Percentiles rank a stretch among this genome's conserved stretches.
phyloP scores from a whole-genome alignment of 2,888 invertebrate genomes.

The Celastrina argiolus region DNA sequence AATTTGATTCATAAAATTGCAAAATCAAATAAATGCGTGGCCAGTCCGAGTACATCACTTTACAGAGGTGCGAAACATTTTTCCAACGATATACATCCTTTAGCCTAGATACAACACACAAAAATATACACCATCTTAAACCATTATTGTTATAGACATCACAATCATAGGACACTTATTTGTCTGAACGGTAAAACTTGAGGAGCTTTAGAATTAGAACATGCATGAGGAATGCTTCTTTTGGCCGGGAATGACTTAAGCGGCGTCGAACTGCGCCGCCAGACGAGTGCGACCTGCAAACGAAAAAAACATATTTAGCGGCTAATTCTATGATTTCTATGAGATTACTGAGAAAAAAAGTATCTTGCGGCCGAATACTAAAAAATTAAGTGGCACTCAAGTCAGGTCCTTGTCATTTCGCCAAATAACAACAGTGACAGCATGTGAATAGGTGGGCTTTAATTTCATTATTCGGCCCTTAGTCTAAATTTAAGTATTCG shows the following conservation, averaged over 20 bases:
- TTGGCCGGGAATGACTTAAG: constrained; percentile 46
- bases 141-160: constrained; percentile 76
- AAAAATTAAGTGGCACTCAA: no score
- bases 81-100: constrained; percentile 60
- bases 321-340: no score
- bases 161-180: constrained; percentile 71
- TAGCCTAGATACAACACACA: constrained; percentile 69
- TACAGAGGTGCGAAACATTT: constrained; percentile 54
- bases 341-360: no score
- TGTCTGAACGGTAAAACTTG: constrained; percentile 64
- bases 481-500: no score
- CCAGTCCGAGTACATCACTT: not conserved
- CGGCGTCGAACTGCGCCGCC: constrained; percentile 67
- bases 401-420: no score
- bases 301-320: no score
- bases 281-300: constrained; percentile 64
- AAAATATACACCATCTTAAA: constrained; percentile 74
- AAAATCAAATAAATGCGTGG: not conserved
- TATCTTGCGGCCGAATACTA: no score
- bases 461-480: no score
- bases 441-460: no score
- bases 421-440: no score
- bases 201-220: constrained; percentile 31
- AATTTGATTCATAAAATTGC: constrained; percentile 22
- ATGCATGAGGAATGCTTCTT: constrained; percentile 54